phyloP scores from a whole-genome alignment of 2,888 invertebrate genomes.

The Hylaea fasciaria region DNA sequence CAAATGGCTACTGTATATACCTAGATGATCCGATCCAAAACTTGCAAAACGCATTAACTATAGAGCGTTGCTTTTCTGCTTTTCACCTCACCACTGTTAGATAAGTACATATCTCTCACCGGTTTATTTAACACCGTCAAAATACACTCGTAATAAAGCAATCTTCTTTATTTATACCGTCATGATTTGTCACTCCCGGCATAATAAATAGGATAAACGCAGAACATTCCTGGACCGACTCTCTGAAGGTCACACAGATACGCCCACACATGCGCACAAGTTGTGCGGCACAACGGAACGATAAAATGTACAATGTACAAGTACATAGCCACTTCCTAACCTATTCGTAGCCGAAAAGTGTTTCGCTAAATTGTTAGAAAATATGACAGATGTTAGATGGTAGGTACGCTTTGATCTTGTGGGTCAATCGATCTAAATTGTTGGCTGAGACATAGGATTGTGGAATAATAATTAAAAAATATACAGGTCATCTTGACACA shows the following conservation, averaged over 20 bases:
- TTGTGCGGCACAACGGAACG: no score
- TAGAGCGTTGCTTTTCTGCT: background rate
- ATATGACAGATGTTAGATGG: constrained; percentile 9
- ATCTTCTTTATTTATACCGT: constrained; percentile 47
- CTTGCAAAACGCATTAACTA: background rate
- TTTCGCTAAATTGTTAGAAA: constrained; percentile 15
- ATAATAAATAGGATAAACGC: constrained; percentile 56
- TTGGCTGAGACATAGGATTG: no score
- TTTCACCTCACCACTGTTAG: background rate
- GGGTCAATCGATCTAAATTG: constrained; percentile 15
- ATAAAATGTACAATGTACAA: constrained; percentile 58
- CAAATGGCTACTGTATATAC: no score
- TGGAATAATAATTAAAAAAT: no score
- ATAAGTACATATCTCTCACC: background rate
- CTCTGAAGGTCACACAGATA: constrained; percentile 59
- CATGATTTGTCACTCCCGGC: constrained; percentile 48
- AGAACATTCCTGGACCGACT: constrained; percentile 65
- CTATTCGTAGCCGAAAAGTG: constrained; percentile 44
- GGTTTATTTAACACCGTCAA: constrained; percentile 22
- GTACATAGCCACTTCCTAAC: constrained; percentile 58
- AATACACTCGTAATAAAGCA: constrained; percentile 38
- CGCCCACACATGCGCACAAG: constrained; percentile 59
- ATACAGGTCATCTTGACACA: no score
- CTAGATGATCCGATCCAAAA: no score
- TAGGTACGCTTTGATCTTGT: constrained; percentile 13